Conservation (phyloP, 1,140 invertebrate genomes). For the Phortica variegata region DNA sequence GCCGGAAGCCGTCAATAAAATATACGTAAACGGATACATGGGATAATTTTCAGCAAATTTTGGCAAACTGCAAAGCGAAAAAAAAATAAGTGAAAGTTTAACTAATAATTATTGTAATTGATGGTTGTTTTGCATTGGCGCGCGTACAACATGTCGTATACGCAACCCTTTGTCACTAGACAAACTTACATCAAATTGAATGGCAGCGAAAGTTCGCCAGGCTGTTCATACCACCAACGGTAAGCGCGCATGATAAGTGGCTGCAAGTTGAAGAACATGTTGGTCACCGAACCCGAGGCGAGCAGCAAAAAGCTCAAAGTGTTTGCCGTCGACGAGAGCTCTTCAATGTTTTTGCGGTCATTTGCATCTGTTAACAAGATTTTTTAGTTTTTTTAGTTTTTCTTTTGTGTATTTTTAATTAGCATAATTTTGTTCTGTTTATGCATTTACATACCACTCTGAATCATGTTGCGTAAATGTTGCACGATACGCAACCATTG, state of each 20-base stretch:
- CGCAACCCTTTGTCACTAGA: not conserved
- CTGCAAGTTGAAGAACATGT: slow-evolving; percentile 28
- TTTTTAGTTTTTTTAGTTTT: not conserved
- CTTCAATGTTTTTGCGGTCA: slow-evolving; percentile 10
- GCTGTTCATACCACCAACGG: slow-evolving; percentile 18
- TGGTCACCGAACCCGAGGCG: slow-evolving; percentile 25
- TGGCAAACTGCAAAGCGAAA: slow-evolving; percentile 25
- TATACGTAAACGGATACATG: slow-evolving; percentile 37
- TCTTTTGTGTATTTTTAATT: not conserved
- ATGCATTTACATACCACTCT: not conserved
- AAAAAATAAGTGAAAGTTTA: not conserved
- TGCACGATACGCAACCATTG: slow-evolving; percentile 27
- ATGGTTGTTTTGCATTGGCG: not conserved
- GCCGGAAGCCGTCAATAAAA: slow-evolving; percentile 35
- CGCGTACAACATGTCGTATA: too few relatives aligned
- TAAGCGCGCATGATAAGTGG: slow-evolving; percentile 35
- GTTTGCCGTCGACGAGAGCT: slow-evolving; percentile 24
- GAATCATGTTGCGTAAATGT: slow-evolving; percentile 24
- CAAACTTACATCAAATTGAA: slow-evolving; percentile 41
- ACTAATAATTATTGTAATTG: too few relatives aligned
- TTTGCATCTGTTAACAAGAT: slow-evolving; percentile 19
- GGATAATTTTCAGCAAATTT: slow-evolving; percentile 18
- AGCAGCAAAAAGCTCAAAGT: slow-evolving; percentile 27
- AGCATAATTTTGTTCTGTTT: not conserved
- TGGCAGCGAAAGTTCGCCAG: slow-evolving; percentile 26